These are phyloP conservation scores for Dallia pectoralis DNA, from an alignment of 2,797 vertebrate genomes.

Conservation along the genomic window DNA sequence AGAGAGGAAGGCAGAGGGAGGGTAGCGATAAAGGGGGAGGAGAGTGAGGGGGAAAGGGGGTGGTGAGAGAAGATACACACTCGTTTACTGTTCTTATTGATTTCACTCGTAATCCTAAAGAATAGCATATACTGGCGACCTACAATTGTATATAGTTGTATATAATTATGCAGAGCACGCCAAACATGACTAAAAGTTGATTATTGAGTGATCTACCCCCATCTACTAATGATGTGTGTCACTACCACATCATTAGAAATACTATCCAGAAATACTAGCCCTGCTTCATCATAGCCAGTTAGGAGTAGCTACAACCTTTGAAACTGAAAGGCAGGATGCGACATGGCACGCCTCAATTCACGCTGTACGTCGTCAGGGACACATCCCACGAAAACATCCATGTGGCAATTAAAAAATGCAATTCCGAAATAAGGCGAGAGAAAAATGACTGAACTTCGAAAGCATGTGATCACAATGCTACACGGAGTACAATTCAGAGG, in stretches of 20 bases:
- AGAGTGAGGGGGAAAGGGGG: neutral
- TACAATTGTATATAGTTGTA: neutral
- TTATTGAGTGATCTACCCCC: constrained; percentile 58
- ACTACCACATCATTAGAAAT: neutral
- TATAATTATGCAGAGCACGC: constrained; percentile 47
- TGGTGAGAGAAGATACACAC: neutral
- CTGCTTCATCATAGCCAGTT: neutral
- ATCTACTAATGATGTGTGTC: constrained; percentile 7
- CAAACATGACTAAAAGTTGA: constrained; percentile 44
- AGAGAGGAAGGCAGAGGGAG: constrained; percentile 16
- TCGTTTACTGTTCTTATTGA: neutral
- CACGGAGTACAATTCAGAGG: constrained; percentile 35
- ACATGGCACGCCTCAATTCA: neutral
- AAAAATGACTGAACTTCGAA: neutral
- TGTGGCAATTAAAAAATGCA: neutral
- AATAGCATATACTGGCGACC: neutral
- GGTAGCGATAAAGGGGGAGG: neutral
- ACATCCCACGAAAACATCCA: neutral
- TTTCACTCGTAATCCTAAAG: neutral
- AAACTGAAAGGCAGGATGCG: neutral
- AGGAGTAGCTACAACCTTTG: neutral
- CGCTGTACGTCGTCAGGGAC: neutral
- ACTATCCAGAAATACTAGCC: neutral
- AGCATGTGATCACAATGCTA: neutral
- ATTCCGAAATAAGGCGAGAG: neutral